Percentiles rank a stretch among this genome's conserved stretches.
phyloP scores from a whole-genome alignment of 2,888 invertebrate genomes.

The Trissolcus brochymenae region DNA sequence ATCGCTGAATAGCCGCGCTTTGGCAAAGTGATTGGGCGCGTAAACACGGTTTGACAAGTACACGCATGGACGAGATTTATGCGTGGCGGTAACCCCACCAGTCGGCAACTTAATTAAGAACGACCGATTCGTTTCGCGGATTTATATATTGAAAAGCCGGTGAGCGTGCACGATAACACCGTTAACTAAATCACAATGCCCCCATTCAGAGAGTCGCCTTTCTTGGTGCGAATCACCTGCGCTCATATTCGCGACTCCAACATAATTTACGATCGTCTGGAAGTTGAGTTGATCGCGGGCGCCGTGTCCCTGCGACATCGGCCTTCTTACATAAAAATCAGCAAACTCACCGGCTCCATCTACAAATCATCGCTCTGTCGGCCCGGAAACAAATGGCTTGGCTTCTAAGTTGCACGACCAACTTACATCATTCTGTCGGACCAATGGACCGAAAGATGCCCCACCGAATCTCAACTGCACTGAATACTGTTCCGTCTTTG shows the following conservation, averaged over 20 bases:
- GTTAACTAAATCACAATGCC: constrained; percentile 31
- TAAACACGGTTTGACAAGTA: constrained; percentile 35
- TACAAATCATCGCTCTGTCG: constrained; percentile 74
- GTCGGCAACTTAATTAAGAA: constrained; percentile 38
- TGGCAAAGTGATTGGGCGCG: constrained; percentile 20
- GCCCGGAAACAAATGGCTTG: constrained; percentile 68
- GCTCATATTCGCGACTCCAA: constrained; percentile 14
- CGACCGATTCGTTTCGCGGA: constrained; percentile 23
- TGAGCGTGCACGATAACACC: constrained; percentile 17
- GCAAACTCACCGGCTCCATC: constrained; percentile 67
- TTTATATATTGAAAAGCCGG: constrained; percentile 15
- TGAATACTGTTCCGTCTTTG: constrained; percentile 49
- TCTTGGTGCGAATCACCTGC: constrained; percentile 47
- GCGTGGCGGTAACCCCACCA: constrained; percentile 12
- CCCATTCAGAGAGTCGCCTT: constrained; percentile 14
- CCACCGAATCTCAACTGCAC: constrained; percentile 52
- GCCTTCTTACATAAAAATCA: constrained; percentile 73
- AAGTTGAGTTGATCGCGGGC: constrained; percentile 51
- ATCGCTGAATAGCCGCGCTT: constrained; percentile 28
- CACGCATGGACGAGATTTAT: constrained; percentile 25
- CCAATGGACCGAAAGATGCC: constrained; percentile 74
- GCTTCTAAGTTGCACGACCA: constrained; percentile 63
- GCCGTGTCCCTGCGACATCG: constrained; percentile 58
- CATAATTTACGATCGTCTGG: constrained; percentile 46
- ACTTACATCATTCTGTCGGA: constrained; percentile 73